Conservation (phyloP, 2,888 invertebrate genomes). For the Megaustenia siamemsis region DNA sequence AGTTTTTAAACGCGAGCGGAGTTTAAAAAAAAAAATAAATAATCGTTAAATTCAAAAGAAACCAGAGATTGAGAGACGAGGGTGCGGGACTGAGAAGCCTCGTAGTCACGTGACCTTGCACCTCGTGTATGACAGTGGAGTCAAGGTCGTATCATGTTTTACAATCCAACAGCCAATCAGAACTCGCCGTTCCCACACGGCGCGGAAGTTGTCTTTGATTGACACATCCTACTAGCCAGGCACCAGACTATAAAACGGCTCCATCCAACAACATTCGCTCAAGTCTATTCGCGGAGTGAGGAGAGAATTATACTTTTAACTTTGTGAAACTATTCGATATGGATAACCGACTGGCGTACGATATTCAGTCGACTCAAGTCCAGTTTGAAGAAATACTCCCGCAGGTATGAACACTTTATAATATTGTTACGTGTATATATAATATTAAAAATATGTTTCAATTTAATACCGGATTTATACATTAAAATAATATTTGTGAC, state of each 20-base stretch:
- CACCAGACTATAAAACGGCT: constrained; percentile 31
- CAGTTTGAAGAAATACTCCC: constrained; percentile 34
- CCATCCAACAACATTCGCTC: no score
- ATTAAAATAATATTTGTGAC: no score
- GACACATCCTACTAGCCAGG: not conserved
- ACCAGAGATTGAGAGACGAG: not conserved
- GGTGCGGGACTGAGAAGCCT: not conserved
- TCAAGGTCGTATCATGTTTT: not conserved
- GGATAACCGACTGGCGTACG: not conserved
- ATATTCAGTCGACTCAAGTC: constrained; percentile 18
- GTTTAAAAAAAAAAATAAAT: no score
- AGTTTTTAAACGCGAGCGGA: no score
- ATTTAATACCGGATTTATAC: no score
- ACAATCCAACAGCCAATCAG: constrained; percentile 51
- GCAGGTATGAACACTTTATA: constrained; percentile 17
- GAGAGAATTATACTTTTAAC: not conserved
- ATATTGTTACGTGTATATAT: no score
- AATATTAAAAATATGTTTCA: no score
- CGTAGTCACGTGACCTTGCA: constrained; percentile 12
- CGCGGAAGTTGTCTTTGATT: constrained; percentile 41
- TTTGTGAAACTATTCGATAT: not conserved
- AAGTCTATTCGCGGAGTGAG: not conserved
- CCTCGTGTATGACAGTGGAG: not conserved
- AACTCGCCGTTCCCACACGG: constrained; percentile 35
- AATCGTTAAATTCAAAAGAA: not conserved